phyloP scores from a whole-genome alignment of 2,888 invertebrate genomes.

The Sminthurinus aureus region DNA sequence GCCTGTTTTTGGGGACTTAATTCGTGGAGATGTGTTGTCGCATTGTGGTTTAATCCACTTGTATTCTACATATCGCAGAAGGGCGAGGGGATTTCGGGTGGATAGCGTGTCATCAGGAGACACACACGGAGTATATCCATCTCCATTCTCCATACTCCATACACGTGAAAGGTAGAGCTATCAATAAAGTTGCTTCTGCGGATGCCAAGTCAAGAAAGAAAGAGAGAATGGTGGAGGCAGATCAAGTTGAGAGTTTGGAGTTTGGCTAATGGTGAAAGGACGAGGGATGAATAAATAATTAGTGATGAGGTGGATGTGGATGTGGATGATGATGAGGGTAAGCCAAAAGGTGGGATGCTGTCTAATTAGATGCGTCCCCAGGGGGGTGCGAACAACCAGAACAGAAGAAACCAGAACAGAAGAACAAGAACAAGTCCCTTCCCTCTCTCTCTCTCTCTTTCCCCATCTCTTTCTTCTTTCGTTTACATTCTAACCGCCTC shows the following conservation, averaged over 20 bases:
- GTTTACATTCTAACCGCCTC: conserved; percentile 46
- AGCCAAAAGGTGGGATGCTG: conserved; percentile 44
- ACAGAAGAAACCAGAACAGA: too few species aligned
- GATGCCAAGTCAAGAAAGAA: background rate
- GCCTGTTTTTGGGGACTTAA: conserved; percentile 3
- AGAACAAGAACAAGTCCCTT: background rate
- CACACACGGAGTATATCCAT: too few species aligned
- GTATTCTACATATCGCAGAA: background rate
- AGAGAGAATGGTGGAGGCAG: conserved; percentile 4
- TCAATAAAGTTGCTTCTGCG: background rate
- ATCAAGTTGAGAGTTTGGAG: conserved; percentile 8
- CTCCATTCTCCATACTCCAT: too few species aligned
- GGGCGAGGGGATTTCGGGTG: background rate
- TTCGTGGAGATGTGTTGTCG: conserved; percentile 11
- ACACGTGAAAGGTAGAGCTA: background rate
- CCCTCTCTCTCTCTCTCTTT: too few species aligned
- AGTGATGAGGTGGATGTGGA: conserved; percentile 29
- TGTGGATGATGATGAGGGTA: conserved; percentile 40
- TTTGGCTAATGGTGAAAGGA: conserved; percentile 49
- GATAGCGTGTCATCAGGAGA: too few species aligned
- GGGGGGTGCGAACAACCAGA: conserved; percentile 38
- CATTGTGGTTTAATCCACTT: conserved; percentile 13
- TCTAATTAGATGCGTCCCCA: conserved; percentile 55
- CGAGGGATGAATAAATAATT: conserved; percentile 55
- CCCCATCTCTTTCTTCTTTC: conserved; percentile 42